Evolutionary conservation across 1,140 invertebrate species (phyloP).

Genomic region (Orchesella cincta): DNA sequence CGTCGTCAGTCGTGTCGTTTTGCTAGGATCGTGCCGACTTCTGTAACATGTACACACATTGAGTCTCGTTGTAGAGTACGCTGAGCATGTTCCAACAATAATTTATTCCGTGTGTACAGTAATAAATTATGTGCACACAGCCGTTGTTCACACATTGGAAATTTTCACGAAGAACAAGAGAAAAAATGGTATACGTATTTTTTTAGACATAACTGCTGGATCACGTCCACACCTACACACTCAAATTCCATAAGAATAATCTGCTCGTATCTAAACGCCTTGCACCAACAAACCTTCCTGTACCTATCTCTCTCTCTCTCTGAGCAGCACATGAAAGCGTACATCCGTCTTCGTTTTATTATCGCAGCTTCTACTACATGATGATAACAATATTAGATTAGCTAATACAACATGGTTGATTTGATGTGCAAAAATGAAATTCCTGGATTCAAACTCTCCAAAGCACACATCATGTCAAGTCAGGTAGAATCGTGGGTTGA

Average conservation of each 20-base stretch:
- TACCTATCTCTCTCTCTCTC: too few species aligned
- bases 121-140: conserved; percentile 28
- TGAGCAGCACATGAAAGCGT: too few species aligned
- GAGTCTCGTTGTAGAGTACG: not conserved
- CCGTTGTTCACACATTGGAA: conserved; percentile 28
- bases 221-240: conserved; percentile 26
- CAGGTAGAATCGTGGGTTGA: conserved; percentile 12
- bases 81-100: conserved; percentile 27
- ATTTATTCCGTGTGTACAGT: conserved; percentile 24
- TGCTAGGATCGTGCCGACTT: not conserved
- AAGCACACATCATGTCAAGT: not conserved
- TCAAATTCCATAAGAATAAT: conserved; percentile 10
- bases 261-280: not conserved
- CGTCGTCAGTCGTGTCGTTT: not conserved
- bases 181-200: conserved; percentile 4
- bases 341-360: not conserved
- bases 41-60: not conserved
- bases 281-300: too few species aligned
- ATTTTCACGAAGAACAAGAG: conserved; percentile 17
- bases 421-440: not conserved
- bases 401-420: not conserved
- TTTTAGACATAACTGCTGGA: conserved; percentile 8
- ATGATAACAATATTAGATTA: not conserved
- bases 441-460: not conserved
- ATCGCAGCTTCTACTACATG: not conserved